Percentiles rank a stretch among this genome's conserved stretches.
phyloP scores from a whole-genome alignment of 2,888 invertebrate genomes.

The Brachypalpus laphriformis region DNA sequence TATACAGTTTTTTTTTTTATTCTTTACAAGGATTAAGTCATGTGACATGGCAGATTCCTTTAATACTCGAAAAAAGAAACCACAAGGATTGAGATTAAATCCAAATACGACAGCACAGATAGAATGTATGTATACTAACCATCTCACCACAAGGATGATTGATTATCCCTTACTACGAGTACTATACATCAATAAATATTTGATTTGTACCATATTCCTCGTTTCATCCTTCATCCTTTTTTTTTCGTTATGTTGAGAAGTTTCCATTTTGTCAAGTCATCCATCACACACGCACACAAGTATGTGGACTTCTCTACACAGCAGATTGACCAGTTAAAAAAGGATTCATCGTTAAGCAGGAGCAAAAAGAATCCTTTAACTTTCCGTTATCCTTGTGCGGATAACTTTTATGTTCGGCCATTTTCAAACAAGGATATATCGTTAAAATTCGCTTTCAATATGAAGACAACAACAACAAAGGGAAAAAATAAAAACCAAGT shows the following conservation, averaged over 20 bases:
- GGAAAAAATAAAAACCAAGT: neutral
- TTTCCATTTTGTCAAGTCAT: constrained; percentile 64
- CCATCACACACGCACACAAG: constrained; percentile 47
- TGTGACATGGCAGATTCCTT: constrained; percentile 42
- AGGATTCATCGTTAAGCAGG: constrained; percentile 46
- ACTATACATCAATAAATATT: constrained; percentile 61
- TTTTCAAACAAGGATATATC: constrained; percentile 66
- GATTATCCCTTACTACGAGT: constrained; percentile 23
- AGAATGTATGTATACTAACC: neutral
- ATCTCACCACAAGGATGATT: constrained; percentile 47
- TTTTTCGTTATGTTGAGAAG: constrained; percentile 1
- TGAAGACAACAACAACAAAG: constrained; percentile 21
- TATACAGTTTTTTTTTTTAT: constrained; percentile 18
- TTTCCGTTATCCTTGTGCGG: constrained; percentile 31
- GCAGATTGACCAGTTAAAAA: constrained; percentile 66
- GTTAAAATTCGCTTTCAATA: constrained; percentile 70
- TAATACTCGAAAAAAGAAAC: constrained; percentile 3
- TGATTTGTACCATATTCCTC: constrained; percentile 48
- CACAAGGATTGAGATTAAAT: constrained; percentile 31
- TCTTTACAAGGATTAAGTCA: constrained; percentile 47
- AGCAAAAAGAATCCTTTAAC: constrained; percentile 54
- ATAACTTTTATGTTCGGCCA: constrained; percentile 53
- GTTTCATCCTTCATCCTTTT: constrained; percentile 16
- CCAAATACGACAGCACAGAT: constrained; percentile 16
- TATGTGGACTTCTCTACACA: neutral